Evolutionary conservation across 2,113 vertebrate genomes (phyloP).

Genomic region (Sturnira hondurensis): DNA sequence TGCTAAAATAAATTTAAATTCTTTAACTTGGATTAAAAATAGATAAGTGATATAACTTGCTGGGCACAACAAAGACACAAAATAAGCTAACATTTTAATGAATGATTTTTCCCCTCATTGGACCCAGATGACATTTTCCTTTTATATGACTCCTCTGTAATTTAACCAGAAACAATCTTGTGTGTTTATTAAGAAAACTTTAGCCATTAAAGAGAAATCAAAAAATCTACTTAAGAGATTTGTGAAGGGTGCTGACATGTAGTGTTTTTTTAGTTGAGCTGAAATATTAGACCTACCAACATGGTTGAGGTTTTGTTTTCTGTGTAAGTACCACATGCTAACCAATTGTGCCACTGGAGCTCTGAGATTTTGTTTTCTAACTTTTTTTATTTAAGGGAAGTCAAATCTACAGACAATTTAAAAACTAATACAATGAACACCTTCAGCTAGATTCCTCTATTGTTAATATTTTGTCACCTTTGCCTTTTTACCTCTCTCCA

Average conservation of each 20-base stretch:
- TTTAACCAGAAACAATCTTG: constrained; percentile 35
- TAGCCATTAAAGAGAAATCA: constrained; percentile 41
- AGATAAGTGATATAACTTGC: constrained; percentile 26
- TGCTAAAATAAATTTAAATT: constrained; percentile 57
- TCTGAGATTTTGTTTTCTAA: background rate
- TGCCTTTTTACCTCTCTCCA: background rate
- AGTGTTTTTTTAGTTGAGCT: background rate
- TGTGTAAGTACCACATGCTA: background rate
- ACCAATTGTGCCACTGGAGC: too few relatives aligned
- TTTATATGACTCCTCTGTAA: constrained; percentile 26
- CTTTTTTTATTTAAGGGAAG: constrained; percentile 35
- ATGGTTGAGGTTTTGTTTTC: background rate
- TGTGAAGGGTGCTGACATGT: background rate
- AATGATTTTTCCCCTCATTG: background rate
- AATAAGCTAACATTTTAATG: constrained; percentile 53
- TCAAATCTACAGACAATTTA: background rate
- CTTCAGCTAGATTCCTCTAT: background rate
- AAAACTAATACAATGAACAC: background rate
- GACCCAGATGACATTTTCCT: constrained; percentile 45
- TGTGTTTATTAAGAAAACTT: constrained; percentile 42
- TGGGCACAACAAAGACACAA: constrained; percentile 38
- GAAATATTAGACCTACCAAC: background rate
- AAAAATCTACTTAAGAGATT: background rate
- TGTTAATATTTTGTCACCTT: background rate
- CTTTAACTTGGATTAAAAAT: constrained; percentile 57